Evolutionary conservation across 37 sponge, comb jelly and placozoan species (phyloP), one percentile per base, ranked within the genome.

Genomic region (Haliclona indistincta): DNA sequence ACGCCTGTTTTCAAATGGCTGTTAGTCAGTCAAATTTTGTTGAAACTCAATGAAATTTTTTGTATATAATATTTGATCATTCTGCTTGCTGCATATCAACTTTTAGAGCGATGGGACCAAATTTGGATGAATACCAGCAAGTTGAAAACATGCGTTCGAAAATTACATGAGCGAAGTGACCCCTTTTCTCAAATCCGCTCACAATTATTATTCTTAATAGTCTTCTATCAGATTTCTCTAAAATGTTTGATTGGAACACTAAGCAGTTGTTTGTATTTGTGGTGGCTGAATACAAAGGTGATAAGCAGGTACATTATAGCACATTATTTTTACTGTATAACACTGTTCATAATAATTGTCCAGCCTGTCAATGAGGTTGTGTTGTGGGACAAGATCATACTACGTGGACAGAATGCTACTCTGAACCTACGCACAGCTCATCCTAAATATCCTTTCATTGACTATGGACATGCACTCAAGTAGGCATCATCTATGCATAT

Each of bases 201-300:
- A 22, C 22, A 64, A 6, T 19, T 66, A 25, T 36, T 32, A 39
- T 36, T 66, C 38, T 36, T 36, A 26, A n/a, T 36, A 25, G 38
- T 39, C 0, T 28, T 5, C 28, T 11, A 11, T 22, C 37, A 64
- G 84, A 97, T 45, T 72, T 97, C 36, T 66, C 93, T 20, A 53
- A 45, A 11, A 51, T 94, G 32, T 97, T 97, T 78, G 79, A 97
- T 55, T 97, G 98, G 98, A 97, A 97, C 81, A 89, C 90, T 15
- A 97, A 97, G 73, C 81, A 91, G 77, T 54, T 97, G 54, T 97
- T 97, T 71, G 72, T 97, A 32, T 88, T 91, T 54, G 56, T 97
- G 41, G 73, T 82, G 6, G 95, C 93, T 6, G 80, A 91, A 37
- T 97, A 97, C 78, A 64, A 61, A 13, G 89, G 93, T 11, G 51